Evolutionary conservation across 2,113 vertebrate genomes (phyloP), one percentile per base, ranked within the genome.

Genomic region (Limanda limanda): DNA sequence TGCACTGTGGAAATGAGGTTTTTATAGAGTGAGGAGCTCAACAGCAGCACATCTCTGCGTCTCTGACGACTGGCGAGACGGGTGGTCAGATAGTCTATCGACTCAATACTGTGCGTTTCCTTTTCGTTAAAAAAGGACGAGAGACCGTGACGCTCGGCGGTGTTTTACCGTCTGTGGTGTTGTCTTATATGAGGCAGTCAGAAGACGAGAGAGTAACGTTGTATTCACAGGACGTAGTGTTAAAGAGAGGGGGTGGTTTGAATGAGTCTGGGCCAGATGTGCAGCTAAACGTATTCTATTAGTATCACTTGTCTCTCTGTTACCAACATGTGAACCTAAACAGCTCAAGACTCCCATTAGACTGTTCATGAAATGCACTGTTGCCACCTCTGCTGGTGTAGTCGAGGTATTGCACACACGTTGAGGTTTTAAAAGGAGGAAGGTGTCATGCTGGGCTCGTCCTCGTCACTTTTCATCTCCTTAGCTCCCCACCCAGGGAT

Each of bases 1-100:
- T 57, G n/a, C 56, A 71, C 70, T 72, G 81, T 83, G 79, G 76
- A 89, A 90, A 88, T 86, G 55, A 87, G 88, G 57, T 78, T 89
- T 87, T 90, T 85, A 85, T 88, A 84, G 74, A 84, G 71, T 51
- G 83, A 83, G 68, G 54, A 81, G 56, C 71, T 72, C 68, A 64
- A 75, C 78, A 83, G 60, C 68, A 71, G 72, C 75, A 71, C 77
- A 78, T 81, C 20, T 84, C n/a, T n/a, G n/a, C n/a, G n/a, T n/a
- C n/a, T n/a, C n/a, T n/a, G n/a, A n/a, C n/a, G n/a, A n/a, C n/a
- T n/a, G n/a, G n/a, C n/a, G n/a, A n/a, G n/a, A n/a, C n/a, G n/a
- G n/a, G n/a, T n/a, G n/a, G n/a, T n/a, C n/a, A n/a, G n/a, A n/a
- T n/a, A n/a, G 42, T 45, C 42, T 31, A 31, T 7, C 31, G 31